These are phyloP conservation scores for Oncorhynchus nerka DNA, from an alignment of 2,113 vertebrate species.

Conservation along the genomic window DNA sequence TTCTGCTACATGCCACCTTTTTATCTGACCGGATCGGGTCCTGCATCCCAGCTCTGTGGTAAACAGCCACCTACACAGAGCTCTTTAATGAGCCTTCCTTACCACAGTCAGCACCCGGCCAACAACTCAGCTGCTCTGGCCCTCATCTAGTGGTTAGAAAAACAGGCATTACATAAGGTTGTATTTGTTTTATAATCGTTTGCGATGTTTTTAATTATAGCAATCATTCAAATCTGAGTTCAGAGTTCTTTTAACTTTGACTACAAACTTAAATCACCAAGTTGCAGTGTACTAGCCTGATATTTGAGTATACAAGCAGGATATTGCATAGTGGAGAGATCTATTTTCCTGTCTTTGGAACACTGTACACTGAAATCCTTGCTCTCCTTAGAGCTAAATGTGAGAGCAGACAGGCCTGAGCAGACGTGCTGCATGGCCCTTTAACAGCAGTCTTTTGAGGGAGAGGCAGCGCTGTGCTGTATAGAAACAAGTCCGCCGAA, in stretches of 20 bases:
- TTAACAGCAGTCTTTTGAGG: neutral
- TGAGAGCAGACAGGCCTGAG: neutral
- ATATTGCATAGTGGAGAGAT: neutral
- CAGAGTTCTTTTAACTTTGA: neutral
- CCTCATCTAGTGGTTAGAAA: neutral
- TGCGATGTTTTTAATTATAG: too few species aligned
- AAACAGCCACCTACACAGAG: neutral
- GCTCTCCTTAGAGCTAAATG: neutral
- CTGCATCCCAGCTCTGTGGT: constrained; percentile 6
- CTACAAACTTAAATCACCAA: neutral
- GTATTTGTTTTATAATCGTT: too few species aligned
- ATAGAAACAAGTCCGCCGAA: neutral
- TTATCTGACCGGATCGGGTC: constrained; percentile 5
- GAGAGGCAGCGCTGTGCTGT: neutral
- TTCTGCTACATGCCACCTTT: neutral
- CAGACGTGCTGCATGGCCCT: neutral
- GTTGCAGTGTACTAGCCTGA: neutral
- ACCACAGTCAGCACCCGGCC: neutral
- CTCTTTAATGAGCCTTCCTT: constrained; percentile 13
- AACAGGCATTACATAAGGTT: too few species aligned
- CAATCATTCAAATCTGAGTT: neutral
- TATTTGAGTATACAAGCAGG: neutral
- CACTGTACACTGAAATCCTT: neutral
- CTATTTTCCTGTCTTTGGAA: neutral
- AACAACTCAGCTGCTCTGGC: constrained; percentile 9